Percentiles rank a stretch among this genome's conserved stretches.
phyloP scores from a whole-genome alignment of 2,797 vertebrate species.

The Garrulus glandarius region DNA sequence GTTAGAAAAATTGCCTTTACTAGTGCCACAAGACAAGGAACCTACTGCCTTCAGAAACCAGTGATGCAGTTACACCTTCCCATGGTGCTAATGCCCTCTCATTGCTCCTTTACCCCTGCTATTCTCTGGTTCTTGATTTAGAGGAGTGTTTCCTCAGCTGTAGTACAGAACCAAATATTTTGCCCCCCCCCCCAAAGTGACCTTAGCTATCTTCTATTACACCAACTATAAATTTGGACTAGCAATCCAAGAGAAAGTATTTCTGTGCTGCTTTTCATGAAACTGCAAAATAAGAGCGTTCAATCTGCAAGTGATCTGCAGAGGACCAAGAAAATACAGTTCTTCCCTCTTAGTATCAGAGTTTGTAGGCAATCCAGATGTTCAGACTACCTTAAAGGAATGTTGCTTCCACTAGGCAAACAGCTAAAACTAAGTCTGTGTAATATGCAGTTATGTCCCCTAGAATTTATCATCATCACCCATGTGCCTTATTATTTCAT shows the following conservation, averaged over 20 bases:
- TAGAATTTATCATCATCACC: neutral
- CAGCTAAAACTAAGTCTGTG: neutral
- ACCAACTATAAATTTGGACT: neutral
- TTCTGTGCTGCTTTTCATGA: neutral
- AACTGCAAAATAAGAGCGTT: neutral
- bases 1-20: neutral
- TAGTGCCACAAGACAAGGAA: neutral
- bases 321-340: neutral
- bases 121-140: neutral
- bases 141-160: neutral
- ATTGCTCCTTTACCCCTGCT: neutral
- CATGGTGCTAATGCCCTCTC: neutral
- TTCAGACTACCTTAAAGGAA: neutral
- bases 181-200: neutral
- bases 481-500: neutral
- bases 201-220: neutral
- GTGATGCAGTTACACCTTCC: neutral
- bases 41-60: neutral
- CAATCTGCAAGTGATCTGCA: neutral
- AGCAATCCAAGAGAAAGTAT: neutral
- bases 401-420: neutral
- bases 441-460: neutral
- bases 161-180: neutral
- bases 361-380: neutral
- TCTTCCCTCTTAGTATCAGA: neutral